A percentile compares a stretch with the other conserved stretches of the same genome.
These are phyloP conservation scores for Bombus vancouverensis DNA, from an alignment of 1,140 invertebrate genomes.

Conservation along the genomic window DNA sequence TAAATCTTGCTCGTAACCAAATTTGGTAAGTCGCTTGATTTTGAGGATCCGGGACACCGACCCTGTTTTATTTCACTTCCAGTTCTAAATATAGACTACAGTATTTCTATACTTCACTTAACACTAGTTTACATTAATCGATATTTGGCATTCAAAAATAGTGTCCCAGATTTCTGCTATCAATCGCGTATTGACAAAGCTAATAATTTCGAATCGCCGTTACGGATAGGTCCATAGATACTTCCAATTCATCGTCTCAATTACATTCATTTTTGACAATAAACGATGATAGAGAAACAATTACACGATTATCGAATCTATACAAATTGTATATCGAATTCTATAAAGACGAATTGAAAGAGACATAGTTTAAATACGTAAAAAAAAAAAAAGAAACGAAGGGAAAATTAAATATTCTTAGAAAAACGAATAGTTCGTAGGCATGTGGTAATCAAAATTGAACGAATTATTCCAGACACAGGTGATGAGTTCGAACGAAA, in stretches of 20 bases:
- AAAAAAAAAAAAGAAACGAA: too few relatives aligned
- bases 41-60: not conserved
- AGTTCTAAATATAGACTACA: too few relatives aligned
- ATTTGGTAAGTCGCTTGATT: not conserved
- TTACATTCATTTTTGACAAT: not conserved
- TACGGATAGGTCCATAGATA: not conserved
- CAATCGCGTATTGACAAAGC: not conserved
- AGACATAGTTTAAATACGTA: not conserved
- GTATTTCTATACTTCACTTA: too few relatives aligned
- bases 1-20: too few relatives aligned
- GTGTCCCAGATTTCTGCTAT: not conserved
- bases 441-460: too few relatives aligned
- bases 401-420: not conserved
- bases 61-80: too few relatives aligned
- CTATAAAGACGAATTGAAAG: not conserved
- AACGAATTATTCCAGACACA: not conserved
- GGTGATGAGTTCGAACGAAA: not conserved
- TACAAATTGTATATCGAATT: too few relatives aligned
- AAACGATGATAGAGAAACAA: not conserved
- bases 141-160: too few relatives aligned
- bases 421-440: not conserved
- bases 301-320: not conserved
- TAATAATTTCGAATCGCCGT: not conserved
- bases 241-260: not conserved
- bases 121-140: too few relatives aligned